phyloP scores from a whole-genome alignment of 2,113 vertebrate genomes.

The Thomomys bottae region DNA sequence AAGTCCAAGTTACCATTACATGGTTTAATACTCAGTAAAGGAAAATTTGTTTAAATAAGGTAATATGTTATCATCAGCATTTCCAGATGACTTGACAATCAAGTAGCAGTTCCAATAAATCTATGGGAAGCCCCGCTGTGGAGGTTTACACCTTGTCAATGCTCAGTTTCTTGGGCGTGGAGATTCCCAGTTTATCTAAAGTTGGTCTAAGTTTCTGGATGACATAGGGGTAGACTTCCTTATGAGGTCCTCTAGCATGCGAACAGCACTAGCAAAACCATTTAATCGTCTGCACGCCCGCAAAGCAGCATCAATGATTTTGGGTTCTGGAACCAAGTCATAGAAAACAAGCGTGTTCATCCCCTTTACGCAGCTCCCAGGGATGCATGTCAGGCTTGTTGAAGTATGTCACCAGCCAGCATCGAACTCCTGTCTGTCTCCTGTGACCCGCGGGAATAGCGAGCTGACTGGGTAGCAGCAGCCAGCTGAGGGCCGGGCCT shows the following conservation, averaged over 20 bases:
- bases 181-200: slow-evolving; percentile 96
- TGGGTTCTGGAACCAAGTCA: slow-evolving; percentile 97
- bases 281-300: slow-evolving; percentile 95
- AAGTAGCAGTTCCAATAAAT: slow-evolving; percentile 76
- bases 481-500: too few relatives aligned
- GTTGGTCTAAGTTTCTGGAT: slow-evolving; percentile 97
- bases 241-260: slow-evolving; percentile 97
- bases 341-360: slow-evolving; percentile 97
- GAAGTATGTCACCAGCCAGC: too few relatives aligned
- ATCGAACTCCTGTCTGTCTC: too few relatives aligned
- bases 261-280: slow-evolving; percentile 96
- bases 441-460: too few relatives aligned
- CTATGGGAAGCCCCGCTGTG: slow-evolving; percentile 71
- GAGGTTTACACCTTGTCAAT: slow-evolving; percentile 90
- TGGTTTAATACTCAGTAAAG: slow-evolving; percentile 83
- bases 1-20: slow-evolving; percentile 79
- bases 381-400: too few relatives aligned
- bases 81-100: slow-evolving; percentile 81
- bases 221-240: slow-evolving; percentile 98
- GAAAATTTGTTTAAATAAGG: slow-evolving; percentile 82
- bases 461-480: too few relatives aligned
- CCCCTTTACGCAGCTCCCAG: too few relatives aligned
- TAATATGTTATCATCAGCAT: slow-evolving; percentile 81
- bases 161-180: slow-evolving; percentile 96
- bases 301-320: slow-evolving; percentile 97